A percentile compares a stretch with the other conserved stretches of the same genome.
Evolutionary conservation across 2,113 vertebrate species (phyloP).

Genomic region (Apodemus sylvaticus): DNA sequence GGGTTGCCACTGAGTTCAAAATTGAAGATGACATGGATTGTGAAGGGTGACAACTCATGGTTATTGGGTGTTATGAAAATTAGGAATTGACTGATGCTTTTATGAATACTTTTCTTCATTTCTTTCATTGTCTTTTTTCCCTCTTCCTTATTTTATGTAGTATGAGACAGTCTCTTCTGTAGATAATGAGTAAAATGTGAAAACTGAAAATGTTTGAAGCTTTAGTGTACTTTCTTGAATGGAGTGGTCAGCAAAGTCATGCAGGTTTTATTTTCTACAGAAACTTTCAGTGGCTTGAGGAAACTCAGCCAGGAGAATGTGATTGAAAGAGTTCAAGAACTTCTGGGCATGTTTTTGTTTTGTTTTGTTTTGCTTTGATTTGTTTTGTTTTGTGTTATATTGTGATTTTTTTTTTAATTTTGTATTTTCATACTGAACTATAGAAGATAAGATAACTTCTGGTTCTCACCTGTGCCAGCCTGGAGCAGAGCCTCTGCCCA

Average conservation of each 20-base stretch:
- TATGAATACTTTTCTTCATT: not conserved
- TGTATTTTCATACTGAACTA: slow-evolving; percentile 26
- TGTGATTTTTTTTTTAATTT: no score
- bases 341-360: slow-evolving; percentile 31
- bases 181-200: not conserved
- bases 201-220: not conserved
- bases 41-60: not conserved
- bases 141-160: not conserved
- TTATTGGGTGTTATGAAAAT: not conserved
- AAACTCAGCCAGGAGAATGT: not conserved
- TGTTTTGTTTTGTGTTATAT: no score
- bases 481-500: no score
- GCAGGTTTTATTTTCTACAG: not conserved
- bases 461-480: no score
- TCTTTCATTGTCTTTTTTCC: not conserved
- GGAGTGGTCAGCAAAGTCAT: not conserved
- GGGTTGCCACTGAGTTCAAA: not conserved
- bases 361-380: no score
- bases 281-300: not conserved
- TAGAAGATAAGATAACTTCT: not conserved
- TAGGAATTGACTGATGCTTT: not conserved
- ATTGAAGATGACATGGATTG: not conserved
- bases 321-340: not conserved
- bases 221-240: not conserved
- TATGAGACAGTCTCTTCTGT: not conserved